Base-by-base conservation (phyloP, 2,888 invertebrate species). In the Tenthredo notha region DNA sequence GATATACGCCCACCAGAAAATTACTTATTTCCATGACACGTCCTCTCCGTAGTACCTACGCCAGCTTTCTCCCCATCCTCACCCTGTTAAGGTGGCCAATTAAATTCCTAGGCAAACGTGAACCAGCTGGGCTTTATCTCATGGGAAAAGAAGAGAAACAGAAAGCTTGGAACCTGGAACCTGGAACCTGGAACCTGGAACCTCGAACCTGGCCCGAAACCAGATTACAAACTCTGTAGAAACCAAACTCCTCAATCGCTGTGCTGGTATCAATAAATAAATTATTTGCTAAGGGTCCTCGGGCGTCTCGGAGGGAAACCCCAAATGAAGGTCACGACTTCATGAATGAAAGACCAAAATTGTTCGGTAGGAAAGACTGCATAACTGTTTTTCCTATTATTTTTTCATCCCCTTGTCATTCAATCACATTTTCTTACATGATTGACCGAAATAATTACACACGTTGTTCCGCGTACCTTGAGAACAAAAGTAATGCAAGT, bases 21-120 rank as follows among this genome's bases (percentile, higher is more conserved):
- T 80, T 80, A 61, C 80, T 80, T 80, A 58, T 80, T 80, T 80
- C 61, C 80, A 80, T 33, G 80, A 80, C 80, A 80, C 80, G 80
- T 80, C 61, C 21, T 40, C 58, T 61, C 21, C 21, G 6, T n/a
- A 2, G 72, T 72, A 18, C 29, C 75, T 25, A 21, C 15, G 47
- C 29, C 77, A 77, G 40, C 74, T 7, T n/a, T 54, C 43, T 40
- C 40, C 43, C 9, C 18, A 74, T 40, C 67, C 67, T 67, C 67
- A 10, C 74, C 43, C 70, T n/a, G 37, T 21, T 74, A 50, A 50
- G 40, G 61, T 80, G 80, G 80, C 80, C 80, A 80, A 80, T 80
- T 80, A 80, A 80, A 80, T 80, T 80, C 80, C 80, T 80, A 80
- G 80, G 61, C 61, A 61, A 80, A 80, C 78, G 58, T 80, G 37